Percentiles rank a stretch among this genome's conserved stretches.
These are phyloP conservation scores for Dascyllus trimaculatus DNA, from an alignment of 2,113 vertebrate species.

Conservation along the genomic window DNA sequence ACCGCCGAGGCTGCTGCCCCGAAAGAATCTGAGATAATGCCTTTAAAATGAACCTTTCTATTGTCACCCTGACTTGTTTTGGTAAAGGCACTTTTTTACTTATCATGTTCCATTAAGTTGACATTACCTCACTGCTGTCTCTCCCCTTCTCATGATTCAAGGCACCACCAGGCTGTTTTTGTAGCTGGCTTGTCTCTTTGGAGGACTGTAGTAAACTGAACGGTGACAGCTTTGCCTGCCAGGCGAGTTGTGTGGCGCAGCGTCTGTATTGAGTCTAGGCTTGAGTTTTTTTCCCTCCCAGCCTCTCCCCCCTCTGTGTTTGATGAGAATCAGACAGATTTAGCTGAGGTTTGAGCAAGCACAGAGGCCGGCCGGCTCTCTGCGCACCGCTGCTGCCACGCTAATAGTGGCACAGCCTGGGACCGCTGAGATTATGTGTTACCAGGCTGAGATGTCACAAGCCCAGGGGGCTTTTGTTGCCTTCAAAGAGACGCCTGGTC, in stretches of 20 bases:
- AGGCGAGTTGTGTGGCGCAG: conserved; percentile 67
- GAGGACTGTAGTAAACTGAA: conserved; percentile 62
- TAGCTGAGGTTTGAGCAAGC: conserved; percentile 59
- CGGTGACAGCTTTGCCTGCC: conserved; percentile 73
- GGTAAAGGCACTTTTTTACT: conserved; percentile 62
- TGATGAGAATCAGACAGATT: conserved; percentile 73
- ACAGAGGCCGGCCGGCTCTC: conserved; percentile 41
- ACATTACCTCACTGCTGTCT: conserved; percentile 57
- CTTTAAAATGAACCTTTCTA: conserved; percentile 52
- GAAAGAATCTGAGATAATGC: conserved; percentile 37
- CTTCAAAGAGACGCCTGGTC: conserved; percentile 72
- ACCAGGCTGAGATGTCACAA: conserved; percentile 74
- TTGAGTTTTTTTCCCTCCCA: conserved; percentile 33
- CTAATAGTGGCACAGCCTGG: conserved; percentile 71
- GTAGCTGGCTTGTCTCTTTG: conserved; percentile 77
- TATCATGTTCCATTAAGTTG: conserved; percentile 69
- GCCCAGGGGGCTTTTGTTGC: conserved; percentile 55
- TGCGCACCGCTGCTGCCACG: conserved; percentile 30
- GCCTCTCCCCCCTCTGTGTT: conserved; percentile 28
- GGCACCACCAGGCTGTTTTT: conserved; percentile 73
- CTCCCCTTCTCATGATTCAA: conserved; percentile 46
- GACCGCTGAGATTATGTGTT: conserved; percentile 71
- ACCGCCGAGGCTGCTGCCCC: conserved; percentile 3
- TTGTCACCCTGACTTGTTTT: conserved; percentile 58
- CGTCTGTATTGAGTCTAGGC: conserved; percentile 70